Evolutionary conservation across 2,797 vertebrate species (phyloP).

Genomic region (Mustela erminea): DNA sequence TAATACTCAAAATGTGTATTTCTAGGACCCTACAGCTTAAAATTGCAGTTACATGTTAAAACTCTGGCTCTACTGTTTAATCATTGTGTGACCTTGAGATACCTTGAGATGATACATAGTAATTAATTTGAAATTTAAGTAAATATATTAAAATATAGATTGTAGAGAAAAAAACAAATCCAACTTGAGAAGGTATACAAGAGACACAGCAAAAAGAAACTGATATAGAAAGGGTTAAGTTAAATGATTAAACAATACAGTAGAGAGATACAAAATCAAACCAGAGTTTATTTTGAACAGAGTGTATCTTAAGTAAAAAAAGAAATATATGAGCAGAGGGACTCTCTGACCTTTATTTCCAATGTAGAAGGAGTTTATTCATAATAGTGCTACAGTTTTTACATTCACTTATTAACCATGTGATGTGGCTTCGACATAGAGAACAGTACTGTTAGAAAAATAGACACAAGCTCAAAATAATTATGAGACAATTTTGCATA

Average conservation of each 20-base stretch:
- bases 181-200: background rate
- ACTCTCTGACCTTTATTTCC: background rate
- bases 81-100: background rate
- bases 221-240: background rate
- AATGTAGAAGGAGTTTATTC: background rate
- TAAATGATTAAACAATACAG: background rate
- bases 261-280: background rate
- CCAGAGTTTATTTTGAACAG: background rate
- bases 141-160: background rate
- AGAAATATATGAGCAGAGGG: no score
- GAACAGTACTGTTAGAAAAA: background rate
- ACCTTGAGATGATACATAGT: background rate
- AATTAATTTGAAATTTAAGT: background rate
- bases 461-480: background rate
- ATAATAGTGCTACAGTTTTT: background rate
- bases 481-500: background rate
- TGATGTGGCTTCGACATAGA: background rate
- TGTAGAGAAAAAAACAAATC: background rate
- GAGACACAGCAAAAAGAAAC: background rate
- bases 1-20: background rate
- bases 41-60: background rate
- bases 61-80: background rate
- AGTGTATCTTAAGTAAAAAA: background rate
- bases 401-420: background rate
- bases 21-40: background rate